Evolutionary conservation across 2,888 invertebrate genomes (phyloP), one percentile per base, ranked within the genome.

Genomic region (Disparrhopalites patrizii): DNA sequence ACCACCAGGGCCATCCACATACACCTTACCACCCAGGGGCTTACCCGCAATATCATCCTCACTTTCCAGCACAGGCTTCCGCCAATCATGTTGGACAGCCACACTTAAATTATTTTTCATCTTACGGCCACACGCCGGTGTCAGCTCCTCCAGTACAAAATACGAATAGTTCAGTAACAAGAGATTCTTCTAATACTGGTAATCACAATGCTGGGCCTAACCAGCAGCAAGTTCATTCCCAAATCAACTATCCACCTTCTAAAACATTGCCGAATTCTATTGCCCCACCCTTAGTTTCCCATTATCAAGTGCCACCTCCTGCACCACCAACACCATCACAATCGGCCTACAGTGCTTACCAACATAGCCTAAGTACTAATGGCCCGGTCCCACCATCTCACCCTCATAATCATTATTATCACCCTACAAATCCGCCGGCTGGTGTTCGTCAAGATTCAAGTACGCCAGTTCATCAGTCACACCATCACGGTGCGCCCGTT

Each of bases 381-480:
- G 40, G 23, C 57, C 7, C 78, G 78, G 67, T 79, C 77, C 38
- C 80, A 78, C 69, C 77, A 20, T 77, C 78, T 66, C 63, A 70
- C 5, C 72, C 73, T 62, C 75, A 76, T 43, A 69, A 73, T 23
- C 69, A 54, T 10, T 68, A 68, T 55, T 57, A 65, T 52, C 62
- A 65, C 31, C 8, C 51, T 58, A 47, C 60, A 33, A 55, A 40
- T 55, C 76, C 76, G 60, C 62, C 56, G 57, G 47, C 67, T 43
- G 5, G 52, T 10, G 47, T 25, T 15, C 63, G 28, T 33, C 62
- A 57, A 30, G 52, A 36, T 3, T 23, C 66, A 38, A 62, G 43
- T 54, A 33, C 57, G 20, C 52, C 57, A 2, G 28, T 47, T 15
- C 64, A 64, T 57, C 64, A 56, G 20, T 25, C 55, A 55, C 55